Evolutionary conservation across 2,113 vertebrate genomes (phyloP), one percentile per base, ranked within the genome.

Genomic region (Genyomyrus donnyi): DNA sequence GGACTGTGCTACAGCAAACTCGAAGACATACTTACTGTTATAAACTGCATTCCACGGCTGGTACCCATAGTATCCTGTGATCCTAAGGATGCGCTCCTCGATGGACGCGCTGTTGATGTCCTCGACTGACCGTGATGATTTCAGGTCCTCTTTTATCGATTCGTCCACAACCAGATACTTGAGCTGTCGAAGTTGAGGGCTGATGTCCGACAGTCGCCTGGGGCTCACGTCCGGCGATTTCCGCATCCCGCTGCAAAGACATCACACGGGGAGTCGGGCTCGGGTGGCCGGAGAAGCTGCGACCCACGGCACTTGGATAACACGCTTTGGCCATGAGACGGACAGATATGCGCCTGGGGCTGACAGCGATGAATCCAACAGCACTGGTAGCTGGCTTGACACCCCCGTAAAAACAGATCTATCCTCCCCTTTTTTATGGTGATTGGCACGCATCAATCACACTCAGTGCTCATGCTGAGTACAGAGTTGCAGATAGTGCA

Each of bases 51-150:
- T 97, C 98, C 97, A 98, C 56, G 98, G 98, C 92, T 98, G 97
- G 92, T 98, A 98, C 91, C 98, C 98, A 89, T 99, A 99, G 93
- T 98, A 99, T 91, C 98, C 98, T 0, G 98, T 98, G 94, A 99
- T 99, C 56, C 96, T 92, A 91, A 97, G 42, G 92, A 99, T 99
- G 24, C 98, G 94, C 94, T 99, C 97, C 93, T 99, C 98, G 89
- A 98, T 98, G 91, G 97, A 97, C 49, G 96, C 97, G 90, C 97
- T 97, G 94, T 95, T 98, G 93, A 99, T 97, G 93, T 98, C 97
- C 92, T 98, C 98, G 89, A 99, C 96, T 0, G 98, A 98, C 91
- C 97, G 97, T 52, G 98, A 99, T 93, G 97, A 97, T 95, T 98
- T 98, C 94, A 98, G 91, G 80, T 98, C 98, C 94, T 99, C 98